Base-by-base conservation (phyloP, 2,113 vertebrate genomes). In the Sylvia atricapilla region DNA sequence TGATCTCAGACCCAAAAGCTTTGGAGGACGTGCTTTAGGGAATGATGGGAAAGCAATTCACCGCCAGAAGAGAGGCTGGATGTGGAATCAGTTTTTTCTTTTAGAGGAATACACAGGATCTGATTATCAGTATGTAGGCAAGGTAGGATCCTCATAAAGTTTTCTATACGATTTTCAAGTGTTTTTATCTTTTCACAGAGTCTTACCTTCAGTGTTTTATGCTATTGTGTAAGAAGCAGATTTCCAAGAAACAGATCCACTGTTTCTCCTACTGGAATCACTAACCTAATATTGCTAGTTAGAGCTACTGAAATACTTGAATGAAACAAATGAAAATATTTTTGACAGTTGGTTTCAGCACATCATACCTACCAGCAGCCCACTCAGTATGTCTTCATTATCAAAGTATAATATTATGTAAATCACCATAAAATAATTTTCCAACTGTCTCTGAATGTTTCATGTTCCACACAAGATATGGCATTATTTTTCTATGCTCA, bases 31-130 rank as follows among this genome's bases (percentile, higher is more conserved):
- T 35, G 37, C 81, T 33, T 70, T 93, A 33, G 97, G 96, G n/a
- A 98, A 72, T 72, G 97, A 98, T 84, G 98, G 97, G 66, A 98
- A 98, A 97, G 58, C 95, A 50, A 93, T 98, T 69, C 98, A 98
- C 72, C 98, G 98, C 23, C 98, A 98, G 83, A 98, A 98, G 73
- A 93, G 98, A 82, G 98, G 98, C 22, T 98, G 98, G 98, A 98
- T 98, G 98, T 98, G 98, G 98, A 98, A 98, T 91, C 98, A 98
- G 4, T 98, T 98, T 93, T 98, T 98, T 94, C 97, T 98, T 88
- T 81, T 98, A 77, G 98, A 98, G 69, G 98, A 98, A 78, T 98
- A 98, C 77, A 98, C 98, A 24, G 98, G 98, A 94, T 98, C 98
- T 33, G 98, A 98, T 94, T 98, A 98, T 66, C 98, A 98, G 59